Percentiles rank a stretch among this genome's conserved stretches.
These are phyloP conservation scores for Aramus guarauna DNA, from an alignment of 2,113 vertebrate species.

Conservation along the genomic window DNA sequence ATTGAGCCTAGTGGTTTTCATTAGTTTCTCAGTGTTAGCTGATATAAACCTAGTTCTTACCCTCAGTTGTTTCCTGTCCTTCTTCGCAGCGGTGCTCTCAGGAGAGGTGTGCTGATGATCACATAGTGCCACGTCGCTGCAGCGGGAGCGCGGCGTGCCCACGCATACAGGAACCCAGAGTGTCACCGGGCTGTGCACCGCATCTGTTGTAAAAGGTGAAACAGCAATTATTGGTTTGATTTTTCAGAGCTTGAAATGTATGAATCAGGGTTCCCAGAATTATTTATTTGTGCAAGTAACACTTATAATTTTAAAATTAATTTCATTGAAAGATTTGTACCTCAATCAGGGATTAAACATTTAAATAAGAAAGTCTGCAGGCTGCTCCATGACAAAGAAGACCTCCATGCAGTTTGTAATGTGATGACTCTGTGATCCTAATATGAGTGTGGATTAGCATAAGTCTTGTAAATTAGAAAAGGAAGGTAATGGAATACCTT, in stretches of 20 bases:
- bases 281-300: not conserved
- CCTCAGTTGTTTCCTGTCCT: not conserved
- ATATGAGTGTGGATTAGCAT: not conserved
- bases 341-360: not conserved
- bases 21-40: not conserved
- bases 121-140: accelerated
- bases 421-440: not conserved
- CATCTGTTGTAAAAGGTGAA: not conserved
- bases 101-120: not conserved
- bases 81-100: not conserved
- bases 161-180: not conserved
- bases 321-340: not conserved
- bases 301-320: not conserved
- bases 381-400: not conserved
- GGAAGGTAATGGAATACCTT: not conserved
- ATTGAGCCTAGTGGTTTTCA: not conserved
- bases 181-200: not conserved
- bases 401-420: not conserved
- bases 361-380: not conserved
- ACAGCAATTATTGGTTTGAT: not conserved
- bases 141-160: not conserved
- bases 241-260: not conserved
- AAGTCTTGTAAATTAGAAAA: not conserved
- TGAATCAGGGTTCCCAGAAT: not conserved
- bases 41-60: not conserved